Conservation (phyloP, 2,797 vertebrate genomes). For the Crocodylus rhombifer region DNA sequence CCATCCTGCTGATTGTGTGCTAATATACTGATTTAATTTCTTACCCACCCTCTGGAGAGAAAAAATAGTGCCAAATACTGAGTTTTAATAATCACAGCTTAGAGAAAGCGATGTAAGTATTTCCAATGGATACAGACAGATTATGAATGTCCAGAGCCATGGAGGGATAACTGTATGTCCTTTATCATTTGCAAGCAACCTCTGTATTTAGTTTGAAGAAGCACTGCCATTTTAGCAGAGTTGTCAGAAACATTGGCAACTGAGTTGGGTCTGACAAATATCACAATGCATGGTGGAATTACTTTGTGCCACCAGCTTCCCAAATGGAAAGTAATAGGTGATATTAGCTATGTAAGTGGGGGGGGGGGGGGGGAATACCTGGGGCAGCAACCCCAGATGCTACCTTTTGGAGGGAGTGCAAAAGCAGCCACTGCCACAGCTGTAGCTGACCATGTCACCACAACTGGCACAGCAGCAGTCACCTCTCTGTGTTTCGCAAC, state of each 20-base stretch:
- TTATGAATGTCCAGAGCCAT: neutral
- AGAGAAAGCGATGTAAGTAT: neutral
- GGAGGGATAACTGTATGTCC: neutral
- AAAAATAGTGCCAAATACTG: slow-evolving; percentile 24
- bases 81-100: slow-evolving; percentile 34
- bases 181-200: slow-evolving; percentile 17
- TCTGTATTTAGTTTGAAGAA: neutral
- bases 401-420: too few relatives aligned
- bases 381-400: too few relatives aligned
- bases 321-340: neutral
- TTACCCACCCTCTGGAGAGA: neutral
- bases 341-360: neutral
- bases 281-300: slow-evolving; percentile 42
- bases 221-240: neutral
- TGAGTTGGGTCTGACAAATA: accelerated
- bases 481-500: too few relatives aligned
- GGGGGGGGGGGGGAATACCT: too few relatives aligned
- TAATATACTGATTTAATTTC: slow-evolving; percentile 55
- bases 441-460: too few relatives aligned
- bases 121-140: slow-evolving; percentile 19
- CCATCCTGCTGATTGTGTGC: slow-evolving; percentile 34
- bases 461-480: too few relatives aligned
- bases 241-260: neutral
- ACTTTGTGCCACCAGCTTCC: slow-evolving; percentile 42
- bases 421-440: too few relatives aligned